Conservation (phyloP, 2,888 invertebrate genomes). For the Amiota communis region DNA sequence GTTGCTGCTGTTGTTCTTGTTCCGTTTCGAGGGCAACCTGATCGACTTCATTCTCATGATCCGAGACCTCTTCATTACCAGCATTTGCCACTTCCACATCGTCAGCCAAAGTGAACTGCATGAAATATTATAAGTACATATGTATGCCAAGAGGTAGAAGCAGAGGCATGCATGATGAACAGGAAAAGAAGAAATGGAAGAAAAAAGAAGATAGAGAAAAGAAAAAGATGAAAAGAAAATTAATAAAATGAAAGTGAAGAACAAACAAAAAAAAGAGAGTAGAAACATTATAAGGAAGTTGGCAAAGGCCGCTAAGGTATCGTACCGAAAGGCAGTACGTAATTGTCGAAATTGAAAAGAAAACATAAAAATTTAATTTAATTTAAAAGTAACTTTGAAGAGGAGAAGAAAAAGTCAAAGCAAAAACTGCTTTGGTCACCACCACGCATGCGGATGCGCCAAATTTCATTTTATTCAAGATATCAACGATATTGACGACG, state of each 20-base stretch:
- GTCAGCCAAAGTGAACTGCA: constrained; percentile 73
- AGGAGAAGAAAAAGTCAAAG: background rate
- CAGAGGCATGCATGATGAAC: constrained; percentile 26
- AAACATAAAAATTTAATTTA: constrained; percentile 23
- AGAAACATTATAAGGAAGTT: background rate
- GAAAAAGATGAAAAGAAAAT: background rate
- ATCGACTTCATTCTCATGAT: constrained; percentile 79
- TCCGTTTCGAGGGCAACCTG: constrained; percentile 84
- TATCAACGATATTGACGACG: background rate
- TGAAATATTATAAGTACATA: background rate
- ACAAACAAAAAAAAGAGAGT: constrained; percentile 14
- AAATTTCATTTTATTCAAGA: too few relatives aligned
- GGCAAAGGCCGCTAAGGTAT: too few relatives aligned
- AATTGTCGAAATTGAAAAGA: constrained; percentile 34
- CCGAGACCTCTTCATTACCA: constrained; percentile 74
- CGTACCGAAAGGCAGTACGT: too few relatives aligned
- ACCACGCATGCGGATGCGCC: too few relatives aligned
- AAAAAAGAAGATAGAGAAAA: constrained; percentile 26
- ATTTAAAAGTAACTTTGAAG: too few relatives aligned
- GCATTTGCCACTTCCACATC: constrained; percentile 79
- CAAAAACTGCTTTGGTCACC: background rate
- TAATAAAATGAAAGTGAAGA: constrained; percentile 17
- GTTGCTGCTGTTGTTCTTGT: constrained; percentile 74
- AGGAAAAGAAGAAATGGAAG: constrained; percentile 9
- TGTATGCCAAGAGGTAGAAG: constrained; percentile 16